Base-by-base conservation (phyloP, 2,888 invertebrate genomes). In the Ashinkailepas kermadecensis region DNA sequence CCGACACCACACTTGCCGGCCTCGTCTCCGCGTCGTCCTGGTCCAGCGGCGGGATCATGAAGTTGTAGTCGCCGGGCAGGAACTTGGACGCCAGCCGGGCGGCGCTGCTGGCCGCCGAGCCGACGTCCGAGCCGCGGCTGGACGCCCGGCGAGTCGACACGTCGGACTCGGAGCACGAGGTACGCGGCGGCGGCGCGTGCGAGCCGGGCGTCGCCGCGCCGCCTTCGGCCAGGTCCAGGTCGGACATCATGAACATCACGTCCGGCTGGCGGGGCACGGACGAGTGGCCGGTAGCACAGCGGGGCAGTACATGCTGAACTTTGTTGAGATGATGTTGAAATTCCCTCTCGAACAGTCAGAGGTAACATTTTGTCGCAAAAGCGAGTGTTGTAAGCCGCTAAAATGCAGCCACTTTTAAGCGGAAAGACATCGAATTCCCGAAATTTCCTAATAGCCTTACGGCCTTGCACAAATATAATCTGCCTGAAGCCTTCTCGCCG, bases 1-100 rank as follows among this genome's bases (percentile, higher is more conserved):
- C 11, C 1, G 12, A 4, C 62, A 18, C 18, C 18, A 13, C 15
- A 70, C 70, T 39, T 10, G 39, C 39, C 70, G 39, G 15, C 70
- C 15, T 39, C 70, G 25, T 13, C 70, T 70, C 70, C 1, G 13
- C 62, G 12, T 70, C 70, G 39, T 70, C 70, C 70, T 70, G 56
- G 10, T 54, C 15, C 78, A 78, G 23, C n/a, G 78, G n/a, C 23
- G 57, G n/a, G 56, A 78, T 56, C 78, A 78, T 56, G n/a, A 57
- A 78, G 57, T 56, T 78, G 78, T 78, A 78, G 78, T 57, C 78
- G 56, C 78, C 78, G 54, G 78, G 78, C 56, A 78, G 57, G 57
- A 78, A 78, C 56, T 57, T 56, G 54, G 78, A n/a, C 78, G 9
- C 56, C 12, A 21, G 11, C 56, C 57, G 21, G 21, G 15, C 57